Evolutionary conservation across 2,113 vertebrate species (phyloP).

Genomic region (Lasiurus borealis): DNA sequence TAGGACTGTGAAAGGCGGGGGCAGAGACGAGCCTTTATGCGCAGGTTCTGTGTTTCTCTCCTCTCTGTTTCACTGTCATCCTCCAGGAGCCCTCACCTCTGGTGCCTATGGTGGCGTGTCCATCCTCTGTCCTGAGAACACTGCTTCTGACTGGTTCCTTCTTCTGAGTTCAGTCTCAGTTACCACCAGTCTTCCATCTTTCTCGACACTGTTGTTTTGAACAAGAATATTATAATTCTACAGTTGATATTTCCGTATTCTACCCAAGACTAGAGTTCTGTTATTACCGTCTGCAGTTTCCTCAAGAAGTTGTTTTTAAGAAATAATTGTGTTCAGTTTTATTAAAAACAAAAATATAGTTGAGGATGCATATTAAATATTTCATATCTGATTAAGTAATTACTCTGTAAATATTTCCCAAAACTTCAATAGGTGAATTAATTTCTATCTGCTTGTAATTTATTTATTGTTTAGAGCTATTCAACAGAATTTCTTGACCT

Average conservation of each 20-base stretch:
- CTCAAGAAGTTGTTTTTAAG: background rate
- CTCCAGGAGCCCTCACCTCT: too few species aligned
- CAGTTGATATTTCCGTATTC: background rate
- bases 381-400: background rate
- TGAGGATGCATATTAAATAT: background rate
- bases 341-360: constrained; percentile 19
- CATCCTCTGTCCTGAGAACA: background rate
- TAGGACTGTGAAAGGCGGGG: background rate
- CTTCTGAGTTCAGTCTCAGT: background rate
- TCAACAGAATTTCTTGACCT: background rate
- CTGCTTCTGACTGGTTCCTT: background rate
- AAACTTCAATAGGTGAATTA: background rate
- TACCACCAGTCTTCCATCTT: background rate
- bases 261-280: background rate
- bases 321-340: background rate
- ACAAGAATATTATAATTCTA: background rate
- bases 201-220: background rate
- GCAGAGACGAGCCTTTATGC: background rate
- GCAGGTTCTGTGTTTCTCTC: background rate
- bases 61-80: background rate
- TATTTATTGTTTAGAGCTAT: background rate
- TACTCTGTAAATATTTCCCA: background rate
- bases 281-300: background rate
- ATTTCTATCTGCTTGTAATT: background rate
- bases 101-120: rapidly evolving